Conservation (phyloP, 2,797 vertebrate species). For the Pangasius mekongensis region DNA sequence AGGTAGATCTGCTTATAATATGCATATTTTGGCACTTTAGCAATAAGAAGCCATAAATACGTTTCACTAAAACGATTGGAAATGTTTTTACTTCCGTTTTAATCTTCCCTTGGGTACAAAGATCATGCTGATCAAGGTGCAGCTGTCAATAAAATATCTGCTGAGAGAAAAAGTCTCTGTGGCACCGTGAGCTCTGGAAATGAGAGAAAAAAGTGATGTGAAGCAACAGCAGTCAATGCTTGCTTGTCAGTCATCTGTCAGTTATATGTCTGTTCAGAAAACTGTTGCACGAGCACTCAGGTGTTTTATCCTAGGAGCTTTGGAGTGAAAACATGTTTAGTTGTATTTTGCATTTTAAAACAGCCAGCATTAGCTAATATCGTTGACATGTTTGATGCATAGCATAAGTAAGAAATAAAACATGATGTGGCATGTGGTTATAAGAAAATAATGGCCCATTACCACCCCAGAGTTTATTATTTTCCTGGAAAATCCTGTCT, state of each 20-base stretch:
- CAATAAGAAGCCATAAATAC: neutral
- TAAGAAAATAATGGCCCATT: neutral
- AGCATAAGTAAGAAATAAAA: neutral
- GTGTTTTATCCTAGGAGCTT: neutral
- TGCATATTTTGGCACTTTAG: neutral
- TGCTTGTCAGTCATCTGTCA: too few species aligned
- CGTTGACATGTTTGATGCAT: neutral
- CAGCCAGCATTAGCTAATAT: neutral
- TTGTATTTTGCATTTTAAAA: neutral
- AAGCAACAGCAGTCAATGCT: neutral
- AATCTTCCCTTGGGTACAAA: neutral
- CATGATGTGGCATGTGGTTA: neutral
- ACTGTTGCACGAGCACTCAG: neutral
- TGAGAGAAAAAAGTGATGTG: neutral
- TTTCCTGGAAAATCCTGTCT: neutral
- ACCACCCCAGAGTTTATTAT: neutral
- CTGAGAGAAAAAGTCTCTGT: neutral
- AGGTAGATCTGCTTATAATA: neutral
- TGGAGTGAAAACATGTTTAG: neutral
- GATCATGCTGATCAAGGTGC: neutral
- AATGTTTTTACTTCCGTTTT: neutral
- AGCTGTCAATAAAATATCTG: neutral
- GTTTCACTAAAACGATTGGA: neutral
- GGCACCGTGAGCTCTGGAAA: neutral
- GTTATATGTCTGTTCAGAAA: neutral